phyloP scores from a whole-genome alignment of 2,113 vertebrate genomes.

The Damaliscus lunatus region DNA sequence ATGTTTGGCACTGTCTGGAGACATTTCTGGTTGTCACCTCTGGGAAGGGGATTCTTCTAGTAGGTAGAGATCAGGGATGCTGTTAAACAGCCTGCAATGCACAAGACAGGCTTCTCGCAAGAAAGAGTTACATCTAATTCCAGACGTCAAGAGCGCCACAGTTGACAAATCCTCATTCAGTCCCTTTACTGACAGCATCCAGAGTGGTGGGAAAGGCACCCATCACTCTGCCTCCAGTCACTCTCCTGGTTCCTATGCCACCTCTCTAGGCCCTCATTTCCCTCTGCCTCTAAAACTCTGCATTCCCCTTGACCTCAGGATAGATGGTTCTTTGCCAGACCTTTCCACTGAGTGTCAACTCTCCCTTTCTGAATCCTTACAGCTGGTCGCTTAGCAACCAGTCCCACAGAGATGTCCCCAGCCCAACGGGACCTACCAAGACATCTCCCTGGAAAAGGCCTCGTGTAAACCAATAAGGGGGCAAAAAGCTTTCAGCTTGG shows the following conservation, averaged over 20 bases:
- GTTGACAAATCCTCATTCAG: not conserved
- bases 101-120: not conserved
- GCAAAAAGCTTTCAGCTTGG: not conserved
- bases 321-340: rapidly evolving
- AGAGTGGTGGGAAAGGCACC: not conserved
- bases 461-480: rapidly evolving
- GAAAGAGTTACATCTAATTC: not conserved
- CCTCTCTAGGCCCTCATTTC: not conserved
- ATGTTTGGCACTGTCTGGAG: not conserved
- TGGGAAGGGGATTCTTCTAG: not conserved
- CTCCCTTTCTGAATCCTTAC: too few species aligned
- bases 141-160: rapidly evolving
- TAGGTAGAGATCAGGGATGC: too few species aligned
- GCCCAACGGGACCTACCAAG: too few species aligned
- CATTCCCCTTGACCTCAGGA: not conserved
- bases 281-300: rapidly evolving
- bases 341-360: rapidly evolving
- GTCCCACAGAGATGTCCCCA: not conserved
- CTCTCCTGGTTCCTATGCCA: too few species aligned
- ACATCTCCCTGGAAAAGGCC: not conserved
- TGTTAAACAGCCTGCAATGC: not conserved
- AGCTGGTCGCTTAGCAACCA: too few species aligned
- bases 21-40: not conserved
- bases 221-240: not conserved
- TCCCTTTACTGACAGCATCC: not conserved